These are phyloP conservation scores for Lethenteron reissneri DNA, from an alignment of 2,113 vertebrate genomes.

Conservation along the genomic window DNA sequence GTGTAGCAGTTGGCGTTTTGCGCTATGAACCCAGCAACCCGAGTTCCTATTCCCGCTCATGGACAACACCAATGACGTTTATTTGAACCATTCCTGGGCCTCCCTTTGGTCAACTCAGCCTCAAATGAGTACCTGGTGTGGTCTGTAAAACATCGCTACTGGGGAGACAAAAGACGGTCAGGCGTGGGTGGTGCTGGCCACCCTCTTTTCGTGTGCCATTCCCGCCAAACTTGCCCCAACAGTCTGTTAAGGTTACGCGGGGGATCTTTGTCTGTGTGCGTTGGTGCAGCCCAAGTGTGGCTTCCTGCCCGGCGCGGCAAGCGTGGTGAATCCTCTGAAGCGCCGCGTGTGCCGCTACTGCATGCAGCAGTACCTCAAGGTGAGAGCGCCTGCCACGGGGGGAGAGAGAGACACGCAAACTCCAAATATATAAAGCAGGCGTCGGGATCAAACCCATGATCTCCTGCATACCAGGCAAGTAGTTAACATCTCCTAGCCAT, in stretches of 20 bases:
- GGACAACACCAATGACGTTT: no score
- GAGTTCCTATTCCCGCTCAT: no score
- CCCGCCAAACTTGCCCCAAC: no score
- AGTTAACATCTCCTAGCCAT: no score
- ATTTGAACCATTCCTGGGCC: background rate
- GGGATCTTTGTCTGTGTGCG: background rate
- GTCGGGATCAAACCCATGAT: no score
- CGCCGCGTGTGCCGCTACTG: constrained; percentile 80
- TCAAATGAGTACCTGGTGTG: background rate
- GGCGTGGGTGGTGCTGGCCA: background rate
- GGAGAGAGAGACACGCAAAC: no score
- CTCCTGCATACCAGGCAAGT: no score
- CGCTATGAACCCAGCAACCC: no score
- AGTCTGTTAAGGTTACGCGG: no score
- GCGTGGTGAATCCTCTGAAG: constrained; percentile 67
- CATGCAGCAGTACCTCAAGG: constrained; percentile 83
- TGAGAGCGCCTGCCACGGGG: constrained; percentile 12
- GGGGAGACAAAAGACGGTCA: background rate
- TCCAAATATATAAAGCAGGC: no score
- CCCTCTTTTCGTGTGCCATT: background rate
- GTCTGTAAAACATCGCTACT: background rate
- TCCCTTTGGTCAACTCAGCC: background rate
- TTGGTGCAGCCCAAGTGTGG: constrained; percentile 75
- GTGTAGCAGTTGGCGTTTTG: no score
- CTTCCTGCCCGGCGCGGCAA: constrained; percentile 64